Conservation (phyloP, 2,797 vertebrate species). For the Antrozous pallidus region DNA sequence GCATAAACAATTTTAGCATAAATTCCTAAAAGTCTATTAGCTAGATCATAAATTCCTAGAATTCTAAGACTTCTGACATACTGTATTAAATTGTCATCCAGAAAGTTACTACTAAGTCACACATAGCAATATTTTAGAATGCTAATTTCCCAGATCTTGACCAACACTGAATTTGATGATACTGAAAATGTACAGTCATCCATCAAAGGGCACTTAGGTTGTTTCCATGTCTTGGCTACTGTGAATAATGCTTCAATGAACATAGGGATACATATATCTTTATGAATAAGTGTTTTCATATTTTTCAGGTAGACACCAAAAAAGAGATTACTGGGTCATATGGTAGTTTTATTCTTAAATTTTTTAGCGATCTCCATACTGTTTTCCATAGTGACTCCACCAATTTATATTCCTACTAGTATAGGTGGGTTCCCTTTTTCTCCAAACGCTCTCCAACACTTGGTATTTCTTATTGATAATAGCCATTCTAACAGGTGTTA, state of each 20-base stretch:
- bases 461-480: background rate
- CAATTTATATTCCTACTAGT: background rate
- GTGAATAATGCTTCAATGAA: background rate
- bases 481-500: background rate
- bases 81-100: background rate
- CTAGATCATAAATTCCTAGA: background rate
- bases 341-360: background rate
- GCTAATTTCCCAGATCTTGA: background rate
- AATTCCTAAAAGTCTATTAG: background rate
- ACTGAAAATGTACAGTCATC: background rate
- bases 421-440: background rate
- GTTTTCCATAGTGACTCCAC: background rate
- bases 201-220: background rate
- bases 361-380: background rate
- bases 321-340: background rate
- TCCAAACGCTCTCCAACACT: background rate
- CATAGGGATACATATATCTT: background rate
- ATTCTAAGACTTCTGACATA: conserved; percentile 21
- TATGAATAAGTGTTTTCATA: background rate
- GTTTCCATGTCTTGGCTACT: background rate
- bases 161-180: background rate
- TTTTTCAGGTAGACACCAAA: background rate
- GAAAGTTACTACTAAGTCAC: background rate
- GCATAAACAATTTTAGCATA: background rate
- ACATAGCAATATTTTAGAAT: background rate